phyloP scores from a whole-genome alignment of 1,140 invertebrate genomes.

The Heliothis virescens region DNA sequence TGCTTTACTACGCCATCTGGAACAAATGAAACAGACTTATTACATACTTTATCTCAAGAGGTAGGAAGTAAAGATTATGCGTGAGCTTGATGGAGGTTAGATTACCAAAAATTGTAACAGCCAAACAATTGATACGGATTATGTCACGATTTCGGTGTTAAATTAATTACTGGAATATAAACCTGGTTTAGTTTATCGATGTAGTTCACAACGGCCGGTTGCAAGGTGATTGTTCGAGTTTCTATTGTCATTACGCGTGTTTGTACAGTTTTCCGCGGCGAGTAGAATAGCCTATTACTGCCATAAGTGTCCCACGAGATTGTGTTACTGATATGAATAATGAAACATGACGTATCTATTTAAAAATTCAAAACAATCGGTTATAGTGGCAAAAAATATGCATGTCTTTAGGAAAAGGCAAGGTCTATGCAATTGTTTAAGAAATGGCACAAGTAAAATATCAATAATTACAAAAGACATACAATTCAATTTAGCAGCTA shows the following conservation, averaged over 20 bases:
- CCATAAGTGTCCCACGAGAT: slow-evolving; percentile 30
- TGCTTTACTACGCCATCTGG: slow-evolving; percentile 82
- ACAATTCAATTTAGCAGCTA: too few relatives aligned
- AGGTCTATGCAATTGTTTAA: too few relatives aligned
- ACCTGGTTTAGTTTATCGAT: slow-evolving; percentile 47
- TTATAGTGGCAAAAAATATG: not conserved
- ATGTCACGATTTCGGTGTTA: slow-evolving; percentile 28
- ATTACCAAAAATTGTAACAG: slow-evolving; percentile 23
- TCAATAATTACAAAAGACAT: too few relatives aligned
- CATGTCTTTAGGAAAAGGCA: too few relatives aligned
- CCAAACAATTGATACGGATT: slow-evolving; percentile 31
- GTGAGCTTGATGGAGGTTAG: slow-evolving; percentile 46
- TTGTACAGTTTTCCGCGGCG: slow-evolving; percentile 36
- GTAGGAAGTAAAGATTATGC: slow-evolving; percentile 50
- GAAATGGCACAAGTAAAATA: too few relatives aligned
- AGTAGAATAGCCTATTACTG: slow-evolving; percentile 38
- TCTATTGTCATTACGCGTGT: slow-evolving; percentile 34
- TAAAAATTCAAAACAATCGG: slow-evolving; percentile 3
- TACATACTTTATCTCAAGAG: slow-evolving; percentile 14
- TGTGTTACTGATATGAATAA: slow-evolving; percentile 28
- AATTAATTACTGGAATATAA: slow-evolving; percentile 41
- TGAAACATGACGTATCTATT: slow-evolving; percentile 16
- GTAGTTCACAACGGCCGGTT: slow-evolving; percentile 22
- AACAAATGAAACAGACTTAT: slow-evolving; percentile 68
- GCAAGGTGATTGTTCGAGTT: slow-evolving; percentile 26